These are phyloP conservation scores for Eurypyga helias DNA, from an alignment of 2,113 vertebrate species.

Conservation along the genomic window DNA sequence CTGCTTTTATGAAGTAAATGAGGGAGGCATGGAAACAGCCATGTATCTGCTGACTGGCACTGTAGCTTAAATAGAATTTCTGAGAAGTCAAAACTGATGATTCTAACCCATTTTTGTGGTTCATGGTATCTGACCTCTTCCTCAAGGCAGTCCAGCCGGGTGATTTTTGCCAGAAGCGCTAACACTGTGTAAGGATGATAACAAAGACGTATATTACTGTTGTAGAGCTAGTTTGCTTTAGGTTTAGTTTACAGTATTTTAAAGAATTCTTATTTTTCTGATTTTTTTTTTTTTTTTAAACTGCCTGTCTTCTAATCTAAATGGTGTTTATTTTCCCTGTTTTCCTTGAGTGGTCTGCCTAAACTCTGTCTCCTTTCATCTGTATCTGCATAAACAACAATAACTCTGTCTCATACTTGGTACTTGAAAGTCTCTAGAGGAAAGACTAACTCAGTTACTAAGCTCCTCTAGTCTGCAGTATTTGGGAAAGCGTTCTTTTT, in stretches of 20 bases:
- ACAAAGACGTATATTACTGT: not conserved
- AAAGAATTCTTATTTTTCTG: not conserved
- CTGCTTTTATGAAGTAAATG: conserved; percentile 6
- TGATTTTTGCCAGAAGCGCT: not conserved
- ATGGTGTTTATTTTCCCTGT: not conserved
- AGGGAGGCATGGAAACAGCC: not conserved
- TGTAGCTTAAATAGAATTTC: not conserved
- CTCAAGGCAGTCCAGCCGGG: not conserved
- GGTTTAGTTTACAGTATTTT: not conserved
- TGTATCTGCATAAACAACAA: not conserved
- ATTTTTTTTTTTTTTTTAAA: not conserved
- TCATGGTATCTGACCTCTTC: not conserved
- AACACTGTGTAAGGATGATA: not conserved
- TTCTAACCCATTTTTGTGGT: conserved; percentile 13
- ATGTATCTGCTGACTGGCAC: not conserved
- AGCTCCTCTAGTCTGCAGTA: not conserved
- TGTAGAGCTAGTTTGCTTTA: not conserved
- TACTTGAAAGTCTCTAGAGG: not conserved
- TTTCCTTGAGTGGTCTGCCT: not conserved
- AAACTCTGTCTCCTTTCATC: not conserved
- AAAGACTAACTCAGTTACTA: not conserved
- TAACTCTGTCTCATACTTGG: not conserved
- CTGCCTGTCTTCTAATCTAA: not conserved
- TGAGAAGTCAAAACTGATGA: conserved; percentile 10
- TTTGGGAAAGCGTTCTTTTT: not conserved